Base-by-base conservation (phyloP, 2,113 vertebrate species). In the Propithecus coquereli region DNA sequence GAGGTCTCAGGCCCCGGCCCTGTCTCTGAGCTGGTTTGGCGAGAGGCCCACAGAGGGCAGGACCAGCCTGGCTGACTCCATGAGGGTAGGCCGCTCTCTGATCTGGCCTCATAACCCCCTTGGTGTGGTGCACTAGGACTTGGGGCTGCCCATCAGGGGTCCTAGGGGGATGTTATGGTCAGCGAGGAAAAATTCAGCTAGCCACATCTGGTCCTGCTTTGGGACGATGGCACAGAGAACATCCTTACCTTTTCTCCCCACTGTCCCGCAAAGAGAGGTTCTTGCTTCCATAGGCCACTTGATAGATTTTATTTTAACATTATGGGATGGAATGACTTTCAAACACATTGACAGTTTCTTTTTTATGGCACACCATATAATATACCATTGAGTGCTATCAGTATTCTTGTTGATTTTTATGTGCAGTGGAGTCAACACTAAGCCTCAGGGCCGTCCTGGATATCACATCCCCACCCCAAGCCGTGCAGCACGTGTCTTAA, bases 11-110 rank as follows among this genome's bases (percentile, higher is more conserved):
- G 40, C 45, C 52, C 70, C 73, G 16, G 8, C 47, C 43, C 23
- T 91, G 2, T 90, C 40, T 32, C 30, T 70, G 43, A 86, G 43
- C 14, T 71, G 54, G 57, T 95, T 96, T 98, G 61, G 43, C 70
- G 68, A 68, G 37, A 96, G 82, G 27, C 81, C 82, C 91, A 93
- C 90, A 94, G 85, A 96, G 73, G 86, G 89, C 43, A 87, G 79
- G 73, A 89, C 10, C 65, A 89, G 80, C n/a, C 88, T 82, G 12
- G 63, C 90, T 87, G 50, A 77, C 80, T 84, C 83, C 32, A 11
- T n/a, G 34, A 82, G 17, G 23, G 47, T 89, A 5, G 9, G 18
- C 82, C 2, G 6, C 47, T 79, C 54, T 73, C 37, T 94, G 47
- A 11, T 80, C 47, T 95, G 50, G 73, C 50, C 79, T 96, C 71